Conservation (phyloP, 2,888 invertebrate genomes). For the Pemphredon lugubris region DNA sequence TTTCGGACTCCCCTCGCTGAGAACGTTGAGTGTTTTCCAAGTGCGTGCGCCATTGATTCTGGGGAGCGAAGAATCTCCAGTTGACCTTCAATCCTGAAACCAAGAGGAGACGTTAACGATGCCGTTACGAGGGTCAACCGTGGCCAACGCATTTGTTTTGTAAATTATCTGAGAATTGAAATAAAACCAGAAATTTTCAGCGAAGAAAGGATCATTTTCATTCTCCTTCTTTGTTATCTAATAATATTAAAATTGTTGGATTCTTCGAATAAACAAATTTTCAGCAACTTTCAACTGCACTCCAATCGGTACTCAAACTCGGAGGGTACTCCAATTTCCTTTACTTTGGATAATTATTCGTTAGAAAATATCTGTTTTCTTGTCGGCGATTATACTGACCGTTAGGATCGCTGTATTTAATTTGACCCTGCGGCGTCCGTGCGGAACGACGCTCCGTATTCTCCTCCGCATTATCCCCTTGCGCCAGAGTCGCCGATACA, state of each 20-base stretch:
- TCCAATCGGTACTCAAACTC: too few relatives aligned
- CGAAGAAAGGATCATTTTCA: too few relatives aligned
- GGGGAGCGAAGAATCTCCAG: constrained; percentile 70
- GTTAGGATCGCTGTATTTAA: constrained; percentile 72
- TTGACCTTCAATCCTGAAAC: constrained; percentile 69
- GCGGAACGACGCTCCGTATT: constrained; percentile 55
- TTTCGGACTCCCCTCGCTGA: constrained; percentile 61
- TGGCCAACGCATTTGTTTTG: too few relatives aligned
- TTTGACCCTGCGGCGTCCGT: constrained; percentile 70
- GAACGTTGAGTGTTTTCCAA: constrained; percentile 55
- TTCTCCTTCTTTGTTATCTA: too few relatives aligned
- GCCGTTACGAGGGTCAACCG: background rate
- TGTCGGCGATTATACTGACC: constrained; percentile 70
- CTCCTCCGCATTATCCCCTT: constrained; percentile 51
- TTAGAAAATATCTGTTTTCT: too few relatives aligned
- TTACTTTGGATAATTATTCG: too few relatives aligned
- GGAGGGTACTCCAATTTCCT: too few relatives aligned
- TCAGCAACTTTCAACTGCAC: too few relatives aligned
- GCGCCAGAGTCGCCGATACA: constrained; percentile 60
- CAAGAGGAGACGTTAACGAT: background rate
- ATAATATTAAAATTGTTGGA: too few relatives aligned
- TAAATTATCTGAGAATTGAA: too few relatives aligned
- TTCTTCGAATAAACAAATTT: too few relatives aligned
- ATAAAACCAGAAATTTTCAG: too few relatives aligned
- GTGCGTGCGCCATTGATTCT: constrained; percentile 67